Conservation (phyloP, 2,797 vertebrate genomes). For the Rallus crepitans region DNA sequence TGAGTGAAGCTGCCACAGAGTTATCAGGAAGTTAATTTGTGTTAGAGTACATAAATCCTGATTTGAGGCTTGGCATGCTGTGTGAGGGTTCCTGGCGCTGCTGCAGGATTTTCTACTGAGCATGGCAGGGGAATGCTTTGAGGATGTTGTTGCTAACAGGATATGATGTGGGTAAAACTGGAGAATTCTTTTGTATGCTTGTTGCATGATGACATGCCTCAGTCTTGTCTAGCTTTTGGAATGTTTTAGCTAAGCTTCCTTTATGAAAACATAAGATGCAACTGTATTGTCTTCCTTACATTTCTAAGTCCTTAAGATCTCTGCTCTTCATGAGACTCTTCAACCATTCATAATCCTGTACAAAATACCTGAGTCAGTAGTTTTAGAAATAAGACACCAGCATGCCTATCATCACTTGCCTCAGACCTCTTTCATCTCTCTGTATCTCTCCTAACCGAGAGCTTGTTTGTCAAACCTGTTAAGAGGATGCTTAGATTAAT, state of each 20-base stretch:
- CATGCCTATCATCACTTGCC: neutral
- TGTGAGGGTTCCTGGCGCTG: neutral
- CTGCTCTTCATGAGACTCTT: neutral
- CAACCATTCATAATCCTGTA: neutral
- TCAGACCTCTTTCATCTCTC: neutral
- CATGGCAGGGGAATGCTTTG: neutral
- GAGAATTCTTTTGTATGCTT: neutral
- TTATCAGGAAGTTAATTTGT: neutral
- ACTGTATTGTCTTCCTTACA: neutral
- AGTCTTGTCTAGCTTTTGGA: neutral
- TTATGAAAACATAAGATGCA: neutral
- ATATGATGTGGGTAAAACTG: neutral
- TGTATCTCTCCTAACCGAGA: neutral
- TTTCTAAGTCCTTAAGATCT: neutral
- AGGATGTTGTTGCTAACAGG: neutral
- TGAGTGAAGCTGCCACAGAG: neutral
- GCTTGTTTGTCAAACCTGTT: neutral
- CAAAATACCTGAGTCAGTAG: neutral
- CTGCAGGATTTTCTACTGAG: neutral
- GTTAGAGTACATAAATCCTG: neutral
- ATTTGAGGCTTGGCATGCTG: neutral
- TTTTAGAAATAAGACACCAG: neutral
- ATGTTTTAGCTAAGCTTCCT: neutral
- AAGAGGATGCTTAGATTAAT: neutral
- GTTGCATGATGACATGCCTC: neutral